Conservation (phyloP, 2,888 invertebrate species). For the Nomada goodeniana region DNA sequence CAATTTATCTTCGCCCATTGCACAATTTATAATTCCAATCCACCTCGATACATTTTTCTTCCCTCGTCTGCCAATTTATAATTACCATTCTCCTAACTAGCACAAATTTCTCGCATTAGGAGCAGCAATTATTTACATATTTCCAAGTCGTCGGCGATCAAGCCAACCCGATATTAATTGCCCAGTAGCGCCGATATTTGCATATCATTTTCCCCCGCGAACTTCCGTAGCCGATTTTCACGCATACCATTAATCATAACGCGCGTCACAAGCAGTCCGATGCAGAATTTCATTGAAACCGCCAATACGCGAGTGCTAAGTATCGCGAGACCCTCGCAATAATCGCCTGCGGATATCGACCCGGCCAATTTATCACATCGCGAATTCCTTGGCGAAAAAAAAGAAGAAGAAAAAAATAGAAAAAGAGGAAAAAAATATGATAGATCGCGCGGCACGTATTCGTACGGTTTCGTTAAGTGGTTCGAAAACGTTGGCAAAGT, state of each 20-base stretch:
- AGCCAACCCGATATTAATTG: too few relatives aligned
- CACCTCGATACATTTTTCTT: too few relatives aligned
- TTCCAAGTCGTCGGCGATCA: too few relatives aligned
- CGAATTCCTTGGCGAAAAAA: neutral
- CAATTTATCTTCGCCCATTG: too few relatives aligned
- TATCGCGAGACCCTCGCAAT: conserved; percentile 3
- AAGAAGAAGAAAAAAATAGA: neutral
- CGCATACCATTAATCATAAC: neutral
- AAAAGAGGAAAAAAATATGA: conserved; percentile 3
- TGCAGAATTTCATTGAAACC: too few relatives aligned
- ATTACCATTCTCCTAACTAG: too few relatives aligned
- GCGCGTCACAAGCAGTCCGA: neutral
- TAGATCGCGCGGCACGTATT: conserved; percentile 11
- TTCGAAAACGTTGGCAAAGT: conserved; percentile 31
- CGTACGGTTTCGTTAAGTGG: conserved; percentile 17
- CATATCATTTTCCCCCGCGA: neutral
- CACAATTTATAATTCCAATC: too few relatives aligned
- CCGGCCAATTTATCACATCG: conserved; percentile 21
- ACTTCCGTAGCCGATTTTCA: neutral
- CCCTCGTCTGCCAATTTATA: too few relatives aligned
- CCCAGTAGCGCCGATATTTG: too few relatives aligned
- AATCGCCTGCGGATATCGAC: conserved; percentile 27
- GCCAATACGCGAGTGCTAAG: neutral
- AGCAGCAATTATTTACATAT: too few relatives aligned
- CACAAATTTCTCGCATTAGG: too few relatives aligned